Evolutionary conservation across 2,113 vertebrate species (phyloP).

Genomic region (Aspidoscelis tigris): DNA sequence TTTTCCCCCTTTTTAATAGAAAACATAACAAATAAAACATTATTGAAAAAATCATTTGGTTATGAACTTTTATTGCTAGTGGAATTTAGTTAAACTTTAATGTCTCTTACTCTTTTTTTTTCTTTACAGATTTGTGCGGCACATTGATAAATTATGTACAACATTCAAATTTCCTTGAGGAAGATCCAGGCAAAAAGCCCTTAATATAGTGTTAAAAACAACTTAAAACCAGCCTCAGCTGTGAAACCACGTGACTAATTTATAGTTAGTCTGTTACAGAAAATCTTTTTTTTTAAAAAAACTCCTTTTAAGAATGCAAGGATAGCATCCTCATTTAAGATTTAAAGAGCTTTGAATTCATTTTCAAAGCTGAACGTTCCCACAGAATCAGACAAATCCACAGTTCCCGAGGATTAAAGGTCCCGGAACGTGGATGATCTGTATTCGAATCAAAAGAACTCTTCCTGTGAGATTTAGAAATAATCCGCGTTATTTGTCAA

Average conservation of each 20-base stretch:
- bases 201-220: slow-evolving; percentile 62
- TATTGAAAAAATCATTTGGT: not conserved
- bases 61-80: not conserved
- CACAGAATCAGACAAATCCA: too few relatives aligned
- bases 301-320: slow-evolving; percentile 3
- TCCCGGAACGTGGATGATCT: too few relatives aligned
- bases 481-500: too few relatives aligned
- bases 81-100: slow-evolving; percentile 50
- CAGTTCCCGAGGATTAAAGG: too few relatives aligned
- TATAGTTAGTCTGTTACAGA: slow-evolving; percentile 48
- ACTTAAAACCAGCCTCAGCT: slow-evolving; percentile 69
- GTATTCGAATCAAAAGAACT: too few relatives aligned
- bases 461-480: too few relatives aligned
- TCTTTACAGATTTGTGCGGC: slow-evolving; percentile 45
- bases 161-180: slow-evolving; percentile 60
- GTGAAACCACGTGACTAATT: slow-evolving; percentile 59
- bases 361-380: too few relatives aligned
- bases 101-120: slow-evolving; percentile 55
- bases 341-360: too few relatives aligned
- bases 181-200: slow-evolving; percentile 61
- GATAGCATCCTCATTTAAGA: slow-evolving; percentile 10
- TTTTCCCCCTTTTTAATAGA: too few relatives aligned
- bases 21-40: slow-evolving; percentile 19
- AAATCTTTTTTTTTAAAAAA: slow-evolving; percentile 48
- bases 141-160: slow-evolving; percentile 64